phyloP scores from a whole-genome alignment of 1,140 invertebrate species.

The Dreissena rostriformis region DNA sequence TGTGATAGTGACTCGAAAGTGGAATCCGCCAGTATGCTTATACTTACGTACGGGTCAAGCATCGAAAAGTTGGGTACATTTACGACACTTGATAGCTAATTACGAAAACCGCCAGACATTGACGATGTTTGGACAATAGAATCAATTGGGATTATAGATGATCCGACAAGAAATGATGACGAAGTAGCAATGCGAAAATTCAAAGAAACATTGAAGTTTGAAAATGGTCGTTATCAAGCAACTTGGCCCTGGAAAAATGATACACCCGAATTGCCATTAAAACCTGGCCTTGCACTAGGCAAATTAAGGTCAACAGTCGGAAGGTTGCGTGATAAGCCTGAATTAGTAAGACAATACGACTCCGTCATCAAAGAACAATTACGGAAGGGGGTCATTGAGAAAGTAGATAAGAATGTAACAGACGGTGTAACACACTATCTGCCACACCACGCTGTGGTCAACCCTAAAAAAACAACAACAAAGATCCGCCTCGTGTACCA shows the following conservation, averaged over 20 bases:
- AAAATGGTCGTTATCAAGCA: slow-evolving; percentile 29
- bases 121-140: slow-evolving; percentile 49
- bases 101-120: slow-evolving; percentile 2
- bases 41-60: not conserved
- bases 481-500: slow-evolving; percentile 8
- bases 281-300: slow-evolving; percentile 33
- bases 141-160: slow-evolving; percentile 43
- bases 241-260: slow-evolving; percentile 38
- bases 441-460: slow-evolving; percentile 17
- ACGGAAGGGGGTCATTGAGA: slow-evolving; percentile 37
- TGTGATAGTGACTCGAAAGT: not conserved
- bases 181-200: slow-evolving; percentile 18
- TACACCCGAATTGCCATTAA: slow-evolving; percentile 41
- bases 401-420: not conserved
- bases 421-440: slow-evolving; percentile 5
- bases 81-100: not conserved
- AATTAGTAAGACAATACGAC: slow-evolving; percentile 49
- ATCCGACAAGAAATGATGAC: slow-evolving; percentile 13
- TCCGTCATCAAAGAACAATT: slow-evolving; percentile 43
- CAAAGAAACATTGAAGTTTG: slow-evolving; percentile 25
- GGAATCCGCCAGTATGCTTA: slow-evolving; percentile 8
- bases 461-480: slow-evolving; percentile 11
- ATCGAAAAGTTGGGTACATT: not conserved
- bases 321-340: slow-evolving; percentile 25
- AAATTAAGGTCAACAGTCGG: slow-evolving; percentile 10